Percentiles rank a stretch among this genome's conserved stretches.
Conservation (phyloP, 64 coral and sea anemone genomes). For the Dendrophyllia cribrosa region DNA sequence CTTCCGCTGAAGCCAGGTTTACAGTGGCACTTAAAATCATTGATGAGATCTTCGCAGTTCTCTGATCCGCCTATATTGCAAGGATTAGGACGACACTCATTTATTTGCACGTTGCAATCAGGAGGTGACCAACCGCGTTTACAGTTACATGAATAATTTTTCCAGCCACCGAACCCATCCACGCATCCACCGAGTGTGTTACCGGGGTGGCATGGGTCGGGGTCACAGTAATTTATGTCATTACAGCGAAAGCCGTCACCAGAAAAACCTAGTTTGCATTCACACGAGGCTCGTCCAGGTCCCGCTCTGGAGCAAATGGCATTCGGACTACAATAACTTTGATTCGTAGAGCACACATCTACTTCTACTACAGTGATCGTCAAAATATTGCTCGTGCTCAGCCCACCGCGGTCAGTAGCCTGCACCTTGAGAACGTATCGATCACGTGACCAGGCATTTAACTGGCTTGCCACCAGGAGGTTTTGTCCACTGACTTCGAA, state of each 20-base stretch:
- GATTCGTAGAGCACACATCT: slow-evolving; percentile 64
- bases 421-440: slow-evolving; percentile 61
- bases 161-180: slow-evolving; percentile 85
- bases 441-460: slow-evolving; percentile 79
- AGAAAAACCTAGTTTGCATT: slow-evolving; percentile 81
- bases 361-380: slow-evolving; percentile 71
- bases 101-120: slow-evolving; percentile 72
- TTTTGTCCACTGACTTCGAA: slow-evolving; percentile 58
- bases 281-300: slow-evolving; percentile 70
- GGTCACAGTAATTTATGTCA: slow-evolving; percentile 77
- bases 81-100: slow-evolving; percentile 73
- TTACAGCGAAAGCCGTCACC: slow-evolving; percentile 68
- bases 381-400: slow-evolving; percentile 71
- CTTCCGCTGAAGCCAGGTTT: slow-evolving; percentile 75
- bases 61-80: slow-evolving; percentile 58
- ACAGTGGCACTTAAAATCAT: slow-evolving; percentile 75
- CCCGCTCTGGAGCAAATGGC: slow-evolving; percentile 72
- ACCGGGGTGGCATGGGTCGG: slow-evolving; percentile 56
- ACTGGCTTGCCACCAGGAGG: slow-evolving; percentile 61
- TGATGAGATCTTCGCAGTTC: slow-evolving; percentile 64
- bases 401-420: slow-evolving; percentile 74
- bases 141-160: slow-evolving; percentile 83
- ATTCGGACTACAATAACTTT: slow-evolving; percentile 70
- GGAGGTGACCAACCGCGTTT: slow-evolving; percentile 88
- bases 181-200: slow-evolving; percentile 67